Base-by-base conservation (phyloP, 2,888 invertebrate genomes). In the Monopis laevigella region DNA sequence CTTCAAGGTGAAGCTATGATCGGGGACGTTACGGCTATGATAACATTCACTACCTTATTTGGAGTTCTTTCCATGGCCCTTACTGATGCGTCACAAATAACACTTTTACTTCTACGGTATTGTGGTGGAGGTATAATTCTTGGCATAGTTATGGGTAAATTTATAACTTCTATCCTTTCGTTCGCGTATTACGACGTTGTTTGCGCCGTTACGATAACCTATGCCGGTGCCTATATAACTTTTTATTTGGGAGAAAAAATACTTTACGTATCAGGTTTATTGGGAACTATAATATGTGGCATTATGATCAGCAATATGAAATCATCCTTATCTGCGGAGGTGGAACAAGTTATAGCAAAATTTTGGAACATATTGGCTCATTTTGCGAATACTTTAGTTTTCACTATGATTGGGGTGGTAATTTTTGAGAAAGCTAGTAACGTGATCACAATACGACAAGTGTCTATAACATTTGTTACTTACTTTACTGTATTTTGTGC, bases 361-460 rank as follows among this genome's bases (percentile, higher is more conserved):
- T 71, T 73, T 43, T 80, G 78, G 77, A 50, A 45, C 12, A 67
- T 80, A 30, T 17, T 72, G 42, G 59, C 65, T 1, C 65, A 73
- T 43, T 52, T 59, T 4, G 66, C 69, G 3, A 86, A 86, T 49
- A 84, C 84, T 0, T 54, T 86, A 8, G 74, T 87, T 27, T 86
- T 86, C 46, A 81, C 86, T 1, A 77, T 86, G 55, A 82, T 85
- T 0, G 86, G 87, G 0, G 82, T 86, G 10, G 82, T 85, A 24
- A 84, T 86, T 16, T 77, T 84, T 30, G 82, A 84, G 49, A 82
- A 66, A 45, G 61, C 81, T 11, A 69, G 70, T 28, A 62, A 74
- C 39, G 68, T 82, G 8, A 63, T 80, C 16, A 66, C 58, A 27
- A 65, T 71, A 7, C 51, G 68, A 5, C 75, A 75, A 45, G 56